A percentile compares a stretch with the other conserved stretches of the same genome.
Evolutionary conservation across 2,113 vertebrate genomes (phyloP).

Genomic region (Hemiprocne comata): DNA sequence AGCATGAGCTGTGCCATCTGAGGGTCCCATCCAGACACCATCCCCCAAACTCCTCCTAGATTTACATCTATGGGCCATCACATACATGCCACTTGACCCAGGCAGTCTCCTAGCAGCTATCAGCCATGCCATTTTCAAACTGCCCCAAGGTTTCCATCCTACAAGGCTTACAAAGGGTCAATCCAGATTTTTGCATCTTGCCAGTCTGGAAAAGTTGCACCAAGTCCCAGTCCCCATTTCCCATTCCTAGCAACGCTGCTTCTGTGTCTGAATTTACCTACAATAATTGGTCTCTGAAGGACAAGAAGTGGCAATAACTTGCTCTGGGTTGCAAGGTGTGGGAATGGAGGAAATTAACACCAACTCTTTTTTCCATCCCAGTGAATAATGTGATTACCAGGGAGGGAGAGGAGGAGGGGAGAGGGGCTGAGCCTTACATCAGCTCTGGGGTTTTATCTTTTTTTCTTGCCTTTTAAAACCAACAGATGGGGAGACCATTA

Average conservation of each 20-base stretch:
- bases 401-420: neutral
- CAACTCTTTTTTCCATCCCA: constrained; percentile 23
- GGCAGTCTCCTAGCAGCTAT: neutral
- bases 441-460: neutral
- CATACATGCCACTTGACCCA: rapidly evolving
- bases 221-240: neutral
- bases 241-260: constrained; percentile 75
- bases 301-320: neutral
- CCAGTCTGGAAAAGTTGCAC: neutral
- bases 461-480: neutral
- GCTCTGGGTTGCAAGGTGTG: neutral
- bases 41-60: neutral
- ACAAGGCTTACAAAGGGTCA: neutral
- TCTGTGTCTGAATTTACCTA: constrained; percentile 68
- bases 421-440: neutral
- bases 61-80: neutral
- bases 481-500: neutral
- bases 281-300: constrained; percentile 84
- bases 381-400: constrained; percentile 8
- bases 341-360: constrained; percentile 23
- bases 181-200: neutral
- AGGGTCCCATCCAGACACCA: neutral
- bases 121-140: rapidly evolving
- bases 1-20: neutral
- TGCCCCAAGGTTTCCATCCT: neutral